Evolutionary conservation across 2,888 invertebrate species (phyloP), one percentile per base, ranked within the genome.

Genomic region (Synergus umbraculus): DNA sequence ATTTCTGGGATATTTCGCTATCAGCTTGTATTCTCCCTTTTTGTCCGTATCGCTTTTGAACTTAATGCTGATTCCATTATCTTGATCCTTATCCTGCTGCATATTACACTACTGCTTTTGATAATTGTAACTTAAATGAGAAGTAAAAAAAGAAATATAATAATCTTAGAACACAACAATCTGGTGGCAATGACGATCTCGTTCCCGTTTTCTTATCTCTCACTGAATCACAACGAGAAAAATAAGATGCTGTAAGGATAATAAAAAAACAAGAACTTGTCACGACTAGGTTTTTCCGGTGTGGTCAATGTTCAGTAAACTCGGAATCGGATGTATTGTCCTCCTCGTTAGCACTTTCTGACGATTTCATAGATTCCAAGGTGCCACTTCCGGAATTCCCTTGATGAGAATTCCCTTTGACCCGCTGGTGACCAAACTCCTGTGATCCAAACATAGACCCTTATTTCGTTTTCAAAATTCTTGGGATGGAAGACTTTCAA

Each of bases 1-100:
- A 22, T 83, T 85, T 29, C 29, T 46, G 15, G 69, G 22, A 69
- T 69, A 49, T n/a, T 73, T 73, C 13, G 37, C 73, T 9, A 91
- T 90, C 69, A 90, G 87, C 79, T 81, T 88, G 83, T 91, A 91
- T 73, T 88, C 89, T 46, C 88, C 88, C 79, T 87, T 89, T 54
- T 82, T 88, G 60, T 82, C 82, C 8, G 85, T 86, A 41, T 86
- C 88, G 64, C 88, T 76, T 18, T 89, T 89, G 82, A 92, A 90
- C 83, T 90, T 91, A 79, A 91, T 91, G 88, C 88, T 90, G 83
- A 92, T 91, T 67, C 92, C 92, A 87, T 90, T 90, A 87, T 91
- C 92, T 82, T 89, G 90, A 81, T 91, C 89, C 81, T 90, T 90
- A 83, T 88, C 89, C 79, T 86, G 87, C 81, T 85, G 87, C 87